Evolutionary conservation across 2,113 vertebrate species (phyloP).

Genomic region (Chloropsis cyanopogon): DNA sequence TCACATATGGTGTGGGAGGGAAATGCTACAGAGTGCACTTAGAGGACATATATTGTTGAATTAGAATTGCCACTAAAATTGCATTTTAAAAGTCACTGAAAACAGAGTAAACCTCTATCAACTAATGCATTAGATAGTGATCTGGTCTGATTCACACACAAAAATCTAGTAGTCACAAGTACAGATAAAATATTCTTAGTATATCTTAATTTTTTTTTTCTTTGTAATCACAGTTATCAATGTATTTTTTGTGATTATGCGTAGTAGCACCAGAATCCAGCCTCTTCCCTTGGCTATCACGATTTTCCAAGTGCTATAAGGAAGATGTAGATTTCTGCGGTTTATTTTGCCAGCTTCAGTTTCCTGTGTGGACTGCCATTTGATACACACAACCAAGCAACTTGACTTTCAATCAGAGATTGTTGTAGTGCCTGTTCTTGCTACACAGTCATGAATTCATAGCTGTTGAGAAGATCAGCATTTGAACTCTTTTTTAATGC

Average conservation of each 20-base stretch:
- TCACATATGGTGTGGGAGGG: conserved; percentile 17
- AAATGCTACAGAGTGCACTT: conserved; percentile 23
- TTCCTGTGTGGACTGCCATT: not conserved
- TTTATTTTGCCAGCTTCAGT: not conserved
- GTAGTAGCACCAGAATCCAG: not conserved
- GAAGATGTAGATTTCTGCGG: not conserved
- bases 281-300: not conserved
- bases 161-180: not conserved
- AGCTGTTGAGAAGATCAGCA: not conserved
- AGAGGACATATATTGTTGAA: conserved; percentile 28
- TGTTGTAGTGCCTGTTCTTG: not conserved
- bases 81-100: conserved; percentile 21
- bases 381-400: not conserved
- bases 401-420: not conserved
- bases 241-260: not conserved
- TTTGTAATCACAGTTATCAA: not conserved
- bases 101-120: not conserved
- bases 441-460: not conserved
- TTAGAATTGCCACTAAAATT: not conserved
- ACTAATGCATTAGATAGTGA: not conserved
- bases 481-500: not conserved
- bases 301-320: not conserved
- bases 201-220: not conserved
- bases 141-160: not conserved
- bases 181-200: not conserved